phyloP scores from a whole-genome alignment of 2,113 vertebrate species.

The Oreochromis niloticus region DNA sequence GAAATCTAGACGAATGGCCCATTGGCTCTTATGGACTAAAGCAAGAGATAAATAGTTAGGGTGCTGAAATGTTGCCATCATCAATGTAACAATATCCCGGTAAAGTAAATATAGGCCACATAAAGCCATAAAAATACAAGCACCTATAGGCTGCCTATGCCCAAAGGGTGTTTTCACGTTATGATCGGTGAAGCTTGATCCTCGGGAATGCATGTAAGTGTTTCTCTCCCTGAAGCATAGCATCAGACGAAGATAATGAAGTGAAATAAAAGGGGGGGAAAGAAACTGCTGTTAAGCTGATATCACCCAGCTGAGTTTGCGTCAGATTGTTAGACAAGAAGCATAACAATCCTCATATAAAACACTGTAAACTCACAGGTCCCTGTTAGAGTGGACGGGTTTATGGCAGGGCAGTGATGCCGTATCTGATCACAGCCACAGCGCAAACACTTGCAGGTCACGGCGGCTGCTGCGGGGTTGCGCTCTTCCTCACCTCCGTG shows the following conservation, averaged over 20 bases:
- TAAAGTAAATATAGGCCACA: background rate
- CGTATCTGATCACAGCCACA: background rate
- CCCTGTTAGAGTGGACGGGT: background rate
- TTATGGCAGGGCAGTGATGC: background rate
- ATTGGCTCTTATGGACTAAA: background rate
- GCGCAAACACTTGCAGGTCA: background rate
- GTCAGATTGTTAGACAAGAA: background rate
- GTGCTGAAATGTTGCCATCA: background rate
- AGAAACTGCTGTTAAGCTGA: background rate
- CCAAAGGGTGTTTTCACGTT: background rate
- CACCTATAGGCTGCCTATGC: background rate
- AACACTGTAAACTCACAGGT: background rate
- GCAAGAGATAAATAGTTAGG: background rate
- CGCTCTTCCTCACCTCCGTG: conserved; percentile 12
- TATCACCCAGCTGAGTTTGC: background rate
- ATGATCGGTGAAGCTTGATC: background rate
- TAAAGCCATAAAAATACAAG: background rate
- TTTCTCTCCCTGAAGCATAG: background rate
- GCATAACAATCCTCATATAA: background rate
- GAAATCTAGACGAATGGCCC: background rate
- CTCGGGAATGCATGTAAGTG: background rate
- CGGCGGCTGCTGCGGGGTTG: background rate
- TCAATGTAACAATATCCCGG: background rate
- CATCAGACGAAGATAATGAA: background rate
- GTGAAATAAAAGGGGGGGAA: background rate